Evolutionary conservation across 2,888 invertebrate species (phyloP).

Genomic region (Baccha elongata): DNA sequence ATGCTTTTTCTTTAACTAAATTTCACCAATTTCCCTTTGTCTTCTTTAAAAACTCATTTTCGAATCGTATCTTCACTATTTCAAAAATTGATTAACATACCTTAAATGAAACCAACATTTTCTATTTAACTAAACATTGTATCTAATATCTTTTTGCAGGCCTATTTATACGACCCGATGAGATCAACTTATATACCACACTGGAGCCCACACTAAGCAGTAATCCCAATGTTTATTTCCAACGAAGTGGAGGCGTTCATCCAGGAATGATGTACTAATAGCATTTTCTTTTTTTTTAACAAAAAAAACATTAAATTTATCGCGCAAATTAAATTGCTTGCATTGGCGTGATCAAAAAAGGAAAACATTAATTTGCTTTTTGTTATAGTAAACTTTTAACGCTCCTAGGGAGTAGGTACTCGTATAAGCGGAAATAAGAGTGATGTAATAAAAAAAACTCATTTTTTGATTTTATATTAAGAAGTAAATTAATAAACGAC

Average conservation of each 20-base stretch:
- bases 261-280: slow-evolving; percentile 95
- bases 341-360: slow-evolving; percentile 35
- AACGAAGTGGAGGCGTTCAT: slow-evolving; percentile 90
- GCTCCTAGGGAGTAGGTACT: slow-evolving; percentile 61
- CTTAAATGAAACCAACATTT: no score
- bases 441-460: slow-evolving; percentile 44
- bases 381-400: slow-evolving; percentile 27
- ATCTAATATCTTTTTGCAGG: slow-evolving; percentile 83
- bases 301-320: slow-evolving; percentile 42
- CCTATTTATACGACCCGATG: slow-evolving; percentile 91
- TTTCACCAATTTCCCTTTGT: not conserved
- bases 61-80: not conserved
- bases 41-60: not conserved
- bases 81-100: not conserved
- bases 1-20: not conserved
- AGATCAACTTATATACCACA: slow-evolving; percentile 92
- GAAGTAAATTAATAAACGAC: slow-evolving; percentile 14
- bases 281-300: not conserved
- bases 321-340: slow-evolving; percentile 35
- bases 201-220: slow-evolving; percentile 92
- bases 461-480: slow-evolving; percentile 20
- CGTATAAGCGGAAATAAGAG: slow-evolving; percentile 15
- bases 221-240: slow-evolving; percentile 95
- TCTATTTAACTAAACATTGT: not conserved
- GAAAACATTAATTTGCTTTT: slow-evolving; percentile 8